Evolutionary conservation across 2,113 vertebrate genomes (phyloP).

Genomic region (Spheniscus mendiculus): DNA sequence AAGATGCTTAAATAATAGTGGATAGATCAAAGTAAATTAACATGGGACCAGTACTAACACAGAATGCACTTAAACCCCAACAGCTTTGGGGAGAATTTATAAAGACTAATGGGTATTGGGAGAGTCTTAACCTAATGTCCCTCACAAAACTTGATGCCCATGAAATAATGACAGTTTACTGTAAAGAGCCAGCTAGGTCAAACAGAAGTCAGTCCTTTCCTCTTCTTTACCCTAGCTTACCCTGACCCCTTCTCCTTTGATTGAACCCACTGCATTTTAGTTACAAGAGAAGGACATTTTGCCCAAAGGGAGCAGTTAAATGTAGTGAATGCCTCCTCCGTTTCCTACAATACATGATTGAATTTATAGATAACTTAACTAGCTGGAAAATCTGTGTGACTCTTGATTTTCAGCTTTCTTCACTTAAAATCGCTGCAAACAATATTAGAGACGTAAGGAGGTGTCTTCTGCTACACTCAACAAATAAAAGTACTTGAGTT

Average conservation of each 20-base stretch:
- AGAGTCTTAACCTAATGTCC: neutral
- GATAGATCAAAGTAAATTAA: slow-evolving; percentile 12
- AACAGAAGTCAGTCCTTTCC: neutral
- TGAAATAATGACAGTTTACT: neutral
- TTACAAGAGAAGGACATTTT: neutral
- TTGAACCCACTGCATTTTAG: neutral
- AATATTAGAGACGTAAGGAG: neutral
- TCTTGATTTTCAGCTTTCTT: neutral
- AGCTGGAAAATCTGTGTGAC: neutral
- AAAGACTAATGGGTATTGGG: neutral
- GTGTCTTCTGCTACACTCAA: neutral
- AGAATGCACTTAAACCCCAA: neutral
- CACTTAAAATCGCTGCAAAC: neutral
- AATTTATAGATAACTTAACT: neutral
- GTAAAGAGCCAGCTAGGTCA: neutral
- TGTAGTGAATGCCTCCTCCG: neutral
- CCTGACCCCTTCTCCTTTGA: neutral
- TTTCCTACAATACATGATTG: neutral
- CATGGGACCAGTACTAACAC: neutral
- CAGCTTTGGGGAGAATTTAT: neutral
- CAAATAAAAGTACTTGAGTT: neutral
- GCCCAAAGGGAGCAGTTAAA: neutral
- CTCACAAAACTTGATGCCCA: neutral
- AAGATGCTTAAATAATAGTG: neutral
- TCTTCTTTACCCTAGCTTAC: neutral